These are phyloP conservation scores for Euproctis similis DNA, from an alignment of 2,888 invertebrate species.

Conservation along the genomic window DNA sequence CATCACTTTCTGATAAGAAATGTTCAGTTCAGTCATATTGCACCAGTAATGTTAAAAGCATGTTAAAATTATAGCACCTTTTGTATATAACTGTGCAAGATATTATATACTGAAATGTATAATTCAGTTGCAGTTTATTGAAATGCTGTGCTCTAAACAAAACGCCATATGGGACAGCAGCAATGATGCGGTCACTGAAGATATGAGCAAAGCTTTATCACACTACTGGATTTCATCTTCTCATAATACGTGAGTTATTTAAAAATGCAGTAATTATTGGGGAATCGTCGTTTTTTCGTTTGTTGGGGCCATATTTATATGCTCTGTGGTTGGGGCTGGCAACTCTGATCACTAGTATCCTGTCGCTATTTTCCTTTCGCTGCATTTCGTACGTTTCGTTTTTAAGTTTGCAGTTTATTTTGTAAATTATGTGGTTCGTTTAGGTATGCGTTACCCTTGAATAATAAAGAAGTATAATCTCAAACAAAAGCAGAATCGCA, in stretches of 20 bases:
- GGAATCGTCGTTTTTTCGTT: too few relatives aligned
- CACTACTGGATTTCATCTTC: conserved; percentile 98
- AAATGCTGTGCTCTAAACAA: conserved; percentile 94
- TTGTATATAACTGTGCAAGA: too few relatives aligned
- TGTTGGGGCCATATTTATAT: too few relatives aligned
- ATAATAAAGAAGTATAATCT: conserved; percentile 32
- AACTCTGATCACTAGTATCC: too few relatives aligned
- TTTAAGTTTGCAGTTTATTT: too few relatives aligned
- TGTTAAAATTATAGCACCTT: not conserved
- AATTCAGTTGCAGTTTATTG: conserved; percentile 82
- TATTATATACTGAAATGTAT: not conserved
- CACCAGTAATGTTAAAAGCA: too few relatives aligned
- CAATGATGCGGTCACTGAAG: conserved; percentile 85
- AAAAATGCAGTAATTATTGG: too few relatives aligned
- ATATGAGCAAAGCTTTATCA: conserved; percentile 91
- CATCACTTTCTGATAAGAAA: too few relatives aligned
- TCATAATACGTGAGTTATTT: conserved; percentile 95
- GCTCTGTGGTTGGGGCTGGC: too few relatives aligned
- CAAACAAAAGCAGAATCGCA: conserved; percentile 30
- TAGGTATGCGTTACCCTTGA: conserved; percentile 11
- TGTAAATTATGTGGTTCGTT: not conserved
- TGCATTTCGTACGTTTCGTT: too few relatives aligned
- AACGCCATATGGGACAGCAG: conserved; percentile 92
- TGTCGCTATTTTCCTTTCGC: too few relatives aligned
- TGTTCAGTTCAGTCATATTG: too few relatives aligned